A percentile compares a stretch with the other conserved stretches of the same genome.
phyloP scores from a whole-genome alignment of 2,113 vertebrate genomes.

The chimpanzee (Pan troglodytes) region NHGRI_mPanTro3-v2.1_pri NC_072402.2:81544501-81545000 shows the following conservation, averaged over 20 bases:
- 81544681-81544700: constrained; percentile 22
- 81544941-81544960: constrained; percentile 11
- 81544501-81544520: neutral
- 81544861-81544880: neutral
- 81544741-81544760: constrained; percentile 31
- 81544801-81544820: constrained; percentile 33
- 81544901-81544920: constrained; percentile 67
- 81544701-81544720: neutral
- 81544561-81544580: constrained; percentile 11
- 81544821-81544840: neutral
- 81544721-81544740: constrained; percentile 8
- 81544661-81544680: constrained; percentile 54
- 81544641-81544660: constrained; percentile 28
- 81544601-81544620: neutral
- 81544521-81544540: constrained; percentile 6
- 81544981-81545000: constrained; percentile 31
- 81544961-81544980: constrained; percentile 35
- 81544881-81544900: constrained; percentile 30
- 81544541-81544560: neutral
- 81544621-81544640: constrained; percentile 14
- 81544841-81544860: constrained; percentile 16
- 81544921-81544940: constrained; percentile 57
- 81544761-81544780: constrained; percentile 1
- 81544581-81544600: constrained; percentile 1
- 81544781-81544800: constrained; percentile 38